A percentile compares a stretch with the other conserved stretches of the same genome.
Conservation (phyloP, 2,888 invertebrate genomes). For the Conomelus anceps region DNA sequence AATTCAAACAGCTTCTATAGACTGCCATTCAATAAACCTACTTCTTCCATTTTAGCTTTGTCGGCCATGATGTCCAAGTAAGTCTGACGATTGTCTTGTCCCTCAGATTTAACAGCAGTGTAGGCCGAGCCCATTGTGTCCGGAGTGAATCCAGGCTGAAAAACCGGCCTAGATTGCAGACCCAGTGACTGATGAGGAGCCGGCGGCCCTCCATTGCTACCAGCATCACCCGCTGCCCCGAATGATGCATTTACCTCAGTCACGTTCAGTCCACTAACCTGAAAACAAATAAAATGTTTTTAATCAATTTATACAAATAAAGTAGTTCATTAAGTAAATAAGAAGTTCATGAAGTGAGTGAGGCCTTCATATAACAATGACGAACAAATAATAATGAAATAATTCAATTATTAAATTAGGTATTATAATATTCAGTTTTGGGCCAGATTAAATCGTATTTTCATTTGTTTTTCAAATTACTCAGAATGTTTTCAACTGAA, state of each 20-base stretch:
- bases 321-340: too few species aligned
- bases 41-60: conserved; percentile 65
- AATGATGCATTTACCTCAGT: too few species aligned
- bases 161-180: conserved; percentile 43
- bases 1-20: neutral
- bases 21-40: conserved; percentile 32
- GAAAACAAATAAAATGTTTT: too few species aligned
- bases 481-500: too few species aligned
- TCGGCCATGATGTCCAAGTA: conserved; percentile 72
- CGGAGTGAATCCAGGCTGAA: conserved; percentile 61
- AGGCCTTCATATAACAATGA: too few species aligned
- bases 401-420: too few species aligned
- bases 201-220: neutral
- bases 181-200: conserved; percentile 19
- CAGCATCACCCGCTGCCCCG: neutral
- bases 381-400: too few species aligned
- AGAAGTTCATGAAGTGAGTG: too few species aligned
- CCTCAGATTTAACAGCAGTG: conserved; percentile 54
- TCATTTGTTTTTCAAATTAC: too few species aligned
- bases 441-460: too few species aligned
- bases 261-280: neutral
- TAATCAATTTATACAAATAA: too few species aligned
- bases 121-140: conserved; percentile 75
- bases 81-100: conserved; percentile 45
- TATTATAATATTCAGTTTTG: too few species aligned